Conservation (phyloP, 23 tunicate genomes). For the Phallusia fumigata region DNA sequence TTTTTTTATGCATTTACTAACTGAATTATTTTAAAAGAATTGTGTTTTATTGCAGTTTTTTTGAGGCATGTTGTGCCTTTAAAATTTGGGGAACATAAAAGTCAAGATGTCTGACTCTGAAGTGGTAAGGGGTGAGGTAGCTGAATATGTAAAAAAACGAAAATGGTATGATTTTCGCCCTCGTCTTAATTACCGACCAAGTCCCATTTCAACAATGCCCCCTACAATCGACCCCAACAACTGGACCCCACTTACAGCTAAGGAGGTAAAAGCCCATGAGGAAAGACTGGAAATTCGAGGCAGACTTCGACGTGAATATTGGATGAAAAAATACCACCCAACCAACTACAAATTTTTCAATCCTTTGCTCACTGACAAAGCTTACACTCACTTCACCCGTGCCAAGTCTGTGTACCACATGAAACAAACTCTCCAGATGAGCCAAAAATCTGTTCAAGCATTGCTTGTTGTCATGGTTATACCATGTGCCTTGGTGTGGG, state of each 20-base stretch:
- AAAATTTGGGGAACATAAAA: too few relatives aligned
- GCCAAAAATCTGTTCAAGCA: not conserved
- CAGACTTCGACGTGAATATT: conserved; percentile 61
- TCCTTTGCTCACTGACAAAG: conserved; percentile 32
- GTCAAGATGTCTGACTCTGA: not conserved
- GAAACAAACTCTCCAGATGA: not conserved
- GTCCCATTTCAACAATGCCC: conserved; percentile 49
- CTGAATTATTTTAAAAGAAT: too few relatives aligned
- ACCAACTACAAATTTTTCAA: conserved; percentile 46
- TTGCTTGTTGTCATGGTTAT: not conserved
- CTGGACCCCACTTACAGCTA: conserved; percentile 62
- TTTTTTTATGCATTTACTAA: too few relatives aligned
- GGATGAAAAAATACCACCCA: conserved; percentile 78
- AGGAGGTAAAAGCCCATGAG: conserved; percentile 67
- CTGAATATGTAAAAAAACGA: not conserved
- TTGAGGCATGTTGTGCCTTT: too few relatives aligned
- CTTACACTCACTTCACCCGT: not conserved
- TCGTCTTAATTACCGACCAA: conserved; percentile 36
- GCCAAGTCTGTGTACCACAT: conserved; percentile 7
- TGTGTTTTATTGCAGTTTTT: too few relatives aligned
- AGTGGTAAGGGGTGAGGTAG: not conserved
- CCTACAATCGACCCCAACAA: conserved; percentile 72
- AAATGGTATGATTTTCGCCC: conserved; percentile 28
- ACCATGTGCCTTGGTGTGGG: not conserved
- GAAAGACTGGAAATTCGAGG: conserved; percentile 72